Base-by-base conservation (phyloP, 2,797 vertebrate species). In the Champsocephalus esox region DNA sequence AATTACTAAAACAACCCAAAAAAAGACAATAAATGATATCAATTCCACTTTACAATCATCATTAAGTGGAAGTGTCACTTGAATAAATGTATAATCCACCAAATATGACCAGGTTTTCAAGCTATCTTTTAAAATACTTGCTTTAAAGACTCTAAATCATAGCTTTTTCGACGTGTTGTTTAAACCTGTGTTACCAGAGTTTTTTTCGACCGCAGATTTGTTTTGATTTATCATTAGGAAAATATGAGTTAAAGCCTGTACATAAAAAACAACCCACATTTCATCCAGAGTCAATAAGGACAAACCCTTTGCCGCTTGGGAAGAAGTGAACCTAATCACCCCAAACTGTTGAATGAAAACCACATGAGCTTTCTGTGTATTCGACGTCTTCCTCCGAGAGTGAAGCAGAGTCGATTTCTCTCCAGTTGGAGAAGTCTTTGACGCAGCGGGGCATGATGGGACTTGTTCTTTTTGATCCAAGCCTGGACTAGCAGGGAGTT, bases 391-490 rank as follows among this genome's bases (percentile, higher is more conserved):
- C 34, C 16, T 9, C 21, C 56, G 64, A 38, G 65, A 52, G 16
- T 48, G 32, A 11, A 28, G 45, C 43, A 60, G 67, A 57, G 50
- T 0, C 3, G 60, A 70, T 17, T 55, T 2, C 12, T 50, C 62
- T 65, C 62, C 28, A 12, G 21, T 66, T 51, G 55, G 48, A 84
- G 60, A 10, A 61, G 44, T 32, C 68, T 49, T 3, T 69, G 73
- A 84, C 2, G 38, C 61, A 63, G 71, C 54, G 1, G 54, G 73
- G 73, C 89, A 83, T 57, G 87, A 86, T 19, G n/a, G 0, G 75
- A 80, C 92, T 84, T 84, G 86, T 79, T 85, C 73, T 68, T 61
- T 70, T 52, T 71, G 59, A 84, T 70, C 3, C 14, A 56, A 70
- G 60, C 64, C 21, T 62, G 17, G 17, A 70, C 32, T 13, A 38